Percentiles rank a stretch among this genome's conserved stretches.
These are phyloP conservation scores for Cydia amplana DNA, from an alignment of 1,140 invertebrate species.

Conservation along the genomic window DNA sequence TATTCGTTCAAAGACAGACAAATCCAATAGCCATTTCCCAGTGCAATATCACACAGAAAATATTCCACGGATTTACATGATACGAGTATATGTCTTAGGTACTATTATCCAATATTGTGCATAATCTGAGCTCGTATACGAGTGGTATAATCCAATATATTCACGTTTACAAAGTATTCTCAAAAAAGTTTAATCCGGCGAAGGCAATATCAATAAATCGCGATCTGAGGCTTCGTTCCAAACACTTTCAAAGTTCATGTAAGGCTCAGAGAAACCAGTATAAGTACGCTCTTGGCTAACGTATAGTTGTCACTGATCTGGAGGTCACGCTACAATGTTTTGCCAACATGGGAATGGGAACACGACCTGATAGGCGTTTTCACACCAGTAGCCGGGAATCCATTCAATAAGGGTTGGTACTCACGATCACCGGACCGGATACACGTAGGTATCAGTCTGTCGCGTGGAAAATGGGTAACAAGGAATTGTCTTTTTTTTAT, in stretches of 20 bases:
- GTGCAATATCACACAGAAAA: not conserved
- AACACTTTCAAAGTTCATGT: not conserved
- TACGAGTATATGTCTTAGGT: not conserved
- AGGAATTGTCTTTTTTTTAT: not conserved
- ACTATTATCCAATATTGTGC: conserved; percentile 4
- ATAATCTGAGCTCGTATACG: not conserved
- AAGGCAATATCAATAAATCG: conserved; percentile 24
- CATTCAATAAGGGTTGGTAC: not conserved
- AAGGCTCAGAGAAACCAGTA: not conserved
- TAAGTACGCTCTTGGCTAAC: too few relatives aligned
- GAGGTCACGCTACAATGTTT: too few relatives aligned
- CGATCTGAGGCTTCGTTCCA: not conserved
- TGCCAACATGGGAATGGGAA: not conserved
- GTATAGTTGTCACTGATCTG: too few relatives aligned
- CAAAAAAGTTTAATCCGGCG: not conserved
- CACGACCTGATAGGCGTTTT: conserved; percentile 1
- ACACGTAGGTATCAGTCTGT: not conserved
- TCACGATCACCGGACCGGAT: not conserved
- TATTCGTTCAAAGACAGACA: not conserved
- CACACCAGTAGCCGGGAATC: conserved; percentile 9
- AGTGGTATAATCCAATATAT: conserved; percentile 6
- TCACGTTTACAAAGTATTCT: not conserved
- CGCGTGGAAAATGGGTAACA: not conserved
- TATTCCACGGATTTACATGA: not conserved
- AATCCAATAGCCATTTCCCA: not conserved